Evolutionary conservation across 2,797 vertebrate genomes (phyloP).

Genomic region (Helarctos malayanus): DNA sequence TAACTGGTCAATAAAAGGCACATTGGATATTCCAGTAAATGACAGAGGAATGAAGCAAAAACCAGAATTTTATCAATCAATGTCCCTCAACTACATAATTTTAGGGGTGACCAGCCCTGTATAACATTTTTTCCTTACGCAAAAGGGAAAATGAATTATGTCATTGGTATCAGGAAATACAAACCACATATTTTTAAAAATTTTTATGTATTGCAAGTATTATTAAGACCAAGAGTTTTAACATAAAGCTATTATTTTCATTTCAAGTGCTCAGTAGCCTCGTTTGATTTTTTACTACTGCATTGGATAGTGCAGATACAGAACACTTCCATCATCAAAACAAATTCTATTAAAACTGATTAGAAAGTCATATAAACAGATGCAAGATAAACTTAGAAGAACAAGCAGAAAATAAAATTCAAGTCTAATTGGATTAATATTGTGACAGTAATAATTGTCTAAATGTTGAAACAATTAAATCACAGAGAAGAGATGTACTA

Average conservation of each 20-base stretch:
- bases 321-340: not conserved
- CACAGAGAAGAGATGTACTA: not conserved
- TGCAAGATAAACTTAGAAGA: not conserved
- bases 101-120: not conserved
- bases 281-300: not conserved
- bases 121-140: not conserved
- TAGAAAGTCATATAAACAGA: not conserved
- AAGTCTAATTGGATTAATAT: conserved; percentile 15
- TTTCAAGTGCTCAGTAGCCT: not conserved
- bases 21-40: not conserved
- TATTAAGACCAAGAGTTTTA: not conserved
- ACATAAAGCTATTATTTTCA: not conserved
- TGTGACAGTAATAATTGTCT: not conserved
- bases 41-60: not conserved
- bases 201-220: not conserved
- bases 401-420: not conserved
- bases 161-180: not conserved
- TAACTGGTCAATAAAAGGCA: not conserved
- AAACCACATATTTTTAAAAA: not conserved
- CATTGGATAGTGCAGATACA: not conserved
- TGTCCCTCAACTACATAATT: not conserved
- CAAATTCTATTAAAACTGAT: not conserved
- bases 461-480: conserved; percentile 40
- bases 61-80: not conserved
- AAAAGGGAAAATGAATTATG: not conserved